Conservation (phyloP, 2,888 invertebrate genomes). For the Sinohyriopsis cumingii region DNA sequence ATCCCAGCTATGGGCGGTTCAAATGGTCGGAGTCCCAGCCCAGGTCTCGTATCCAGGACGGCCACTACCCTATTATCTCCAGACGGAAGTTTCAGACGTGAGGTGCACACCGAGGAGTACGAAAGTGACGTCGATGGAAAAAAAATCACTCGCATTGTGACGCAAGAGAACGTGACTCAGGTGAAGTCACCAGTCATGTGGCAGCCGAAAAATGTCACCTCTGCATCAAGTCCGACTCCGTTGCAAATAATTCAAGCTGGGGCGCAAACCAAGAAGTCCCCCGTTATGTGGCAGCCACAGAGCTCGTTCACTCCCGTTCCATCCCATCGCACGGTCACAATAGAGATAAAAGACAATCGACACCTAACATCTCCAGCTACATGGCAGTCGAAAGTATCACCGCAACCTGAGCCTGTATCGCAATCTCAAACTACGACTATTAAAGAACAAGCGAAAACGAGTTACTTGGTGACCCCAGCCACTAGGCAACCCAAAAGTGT, state of each 20-base stretch:
- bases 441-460: neutral
- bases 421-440: neutral
- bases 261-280: too few relatives aligned
- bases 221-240: neutral
- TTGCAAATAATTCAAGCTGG: too few relatives aligned
- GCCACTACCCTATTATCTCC: conserved; percentile 16
- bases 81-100: conserved; percentile 20
- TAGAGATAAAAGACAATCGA: neutral
- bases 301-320: conserved; percentile 12
- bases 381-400: conserved; percentile 14
- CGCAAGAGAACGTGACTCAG: conserved; percentile 24
- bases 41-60: conserved; percentile 23
- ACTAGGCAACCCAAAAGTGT: too few relatives aligned
- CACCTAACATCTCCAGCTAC: conserved; percentile 3
- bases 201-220: neutral
- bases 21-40: neutral
- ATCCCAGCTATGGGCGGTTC: neutral
- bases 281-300: conserved; percentile 14
- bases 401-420: neutral
- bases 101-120: conserved; percentile 28
- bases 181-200: neutral
- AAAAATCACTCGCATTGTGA: conserved; percentile 32
- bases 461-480: neutral
- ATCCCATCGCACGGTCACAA: neutral
- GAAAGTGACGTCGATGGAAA: conserved; percentile 18